phyloP scores from a whole-genome alignment of 2,888 invertebrate genomes.

The Coronaproctus castanopsis region DNA sequence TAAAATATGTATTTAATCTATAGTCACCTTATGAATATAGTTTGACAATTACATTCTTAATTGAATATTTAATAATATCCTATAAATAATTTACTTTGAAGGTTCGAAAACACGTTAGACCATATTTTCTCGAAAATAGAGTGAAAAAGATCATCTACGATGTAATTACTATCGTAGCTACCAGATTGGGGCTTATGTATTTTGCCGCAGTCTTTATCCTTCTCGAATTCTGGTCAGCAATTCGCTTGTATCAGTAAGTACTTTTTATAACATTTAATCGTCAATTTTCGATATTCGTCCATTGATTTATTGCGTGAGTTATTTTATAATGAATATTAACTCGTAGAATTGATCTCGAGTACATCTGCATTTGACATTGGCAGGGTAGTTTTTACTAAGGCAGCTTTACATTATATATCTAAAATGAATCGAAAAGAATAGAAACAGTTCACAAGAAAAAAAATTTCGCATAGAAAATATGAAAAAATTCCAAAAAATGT shows the following conservation, averaged over 20 bases:
- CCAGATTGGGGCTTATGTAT: conserved; percentile 70
- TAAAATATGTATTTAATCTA: too few species aligned
- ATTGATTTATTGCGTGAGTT: neutral
- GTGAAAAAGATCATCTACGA: conserved; percentile 59
- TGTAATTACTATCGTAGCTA: conserved; percentile 53
- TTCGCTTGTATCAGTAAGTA: conserved; percentile 58
- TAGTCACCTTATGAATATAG: too few species aligned
- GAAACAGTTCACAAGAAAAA: too few species aligned
- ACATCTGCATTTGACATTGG: too few species aligned
- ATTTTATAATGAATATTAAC: too few species aligned
- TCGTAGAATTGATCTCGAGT: too few species aligned
- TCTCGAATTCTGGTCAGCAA: conserved; percentile 58
- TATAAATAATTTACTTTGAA: conserved; percentile 25
- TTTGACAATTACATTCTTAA: too few species aligned
- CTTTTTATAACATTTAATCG: conserved; percentile 1
- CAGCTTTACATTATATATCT: too few species aligned
- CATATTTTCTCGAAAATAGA: conserved; percentile 48
- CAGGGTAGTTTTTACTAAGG: neutral
- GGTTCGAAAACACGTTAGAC: conserved; percentile 59
- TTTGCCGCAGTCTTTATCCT: conserved; percentile 79
- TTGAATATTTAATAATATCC: too few species aligned
- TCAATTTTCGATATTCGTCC: neutral
- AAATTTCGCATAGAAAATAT: too few species aligned
- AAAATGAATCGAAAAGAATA: too few species aligned
- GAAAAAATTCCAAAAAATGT: neutral